Evolutionary conservation across 92 coral and sea anemone species (phyloP).

Genomic region (Siderastrea radians): DNA sequence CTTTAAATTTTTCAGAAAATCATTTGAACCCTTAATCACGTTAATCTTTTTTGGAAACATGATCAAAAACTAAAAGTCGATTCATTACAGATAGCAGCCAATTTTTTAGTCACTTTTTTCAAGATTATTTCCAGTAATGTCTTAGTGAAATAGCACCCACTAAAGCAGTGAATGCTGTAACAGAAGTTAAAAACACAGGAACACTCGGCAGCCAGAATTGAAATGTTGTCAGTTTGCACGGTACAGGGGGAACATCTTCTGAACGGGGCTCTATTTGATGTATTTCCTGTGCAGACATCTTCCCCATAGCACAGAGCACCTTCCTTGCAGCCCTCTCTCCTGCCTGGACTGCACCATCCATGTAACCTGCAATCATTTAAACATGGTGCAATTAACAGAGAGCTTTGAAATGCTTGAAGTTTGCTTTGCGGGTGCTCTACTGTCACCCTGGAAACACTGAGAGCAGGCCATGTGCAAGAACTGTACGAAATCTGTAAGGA

Average conservation of each 20-base stretch:
- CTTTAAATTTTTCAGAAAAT: too few species aligned
- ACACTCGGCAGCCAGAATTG: slow-evolving; percentile 88
- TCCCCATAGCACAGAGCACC: slow-evolving; percentile 90
- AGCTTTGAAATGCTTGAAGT: too few species aligned
- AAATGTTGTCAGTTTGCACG: slow-evolving; percentile 80
- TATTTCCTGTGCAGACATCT: slow-evolving; percentile 78
- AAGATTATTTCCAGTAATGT: slow-evolving; percentile 25
- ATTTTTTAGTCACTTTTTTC: background rate
- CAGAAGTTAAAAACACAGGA: slow-evolving; percentile 65
- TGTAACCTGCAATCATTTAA: slow-evolving; percentile 72
- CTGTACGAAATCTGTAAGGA: too few species aligned
- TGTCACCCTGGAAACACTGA: too few species aligned
- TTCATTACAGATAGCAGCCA: too few species aligned
- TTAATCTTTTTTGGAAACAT: too few species aligned
- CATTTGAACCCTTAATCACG: too few species aligned
- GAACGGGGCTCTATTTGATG: slow-evolving; percentile 93
- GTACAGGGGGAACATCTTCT: slow-evolving; percentile 83
- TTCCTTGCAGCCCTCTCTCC: slow-evolving; percentile 99
- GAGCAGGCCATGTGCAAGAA: too few species aligned
- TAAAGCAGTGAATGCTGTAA: slow-evolving; percentile 55
- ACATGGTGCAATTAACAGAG: too few species aligned
- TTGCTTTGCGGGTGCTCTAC: too few species aligned
- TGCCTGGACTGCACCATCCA: slow-evolving; percentile 99
- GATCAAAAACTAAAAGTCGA: too few species aligned
- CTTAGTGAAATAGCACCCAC: slow-evolving; percentile 30